Conservation (phyloP, 2,113 vertebrate genomes). For the Colossoma macropomum region DNA sequence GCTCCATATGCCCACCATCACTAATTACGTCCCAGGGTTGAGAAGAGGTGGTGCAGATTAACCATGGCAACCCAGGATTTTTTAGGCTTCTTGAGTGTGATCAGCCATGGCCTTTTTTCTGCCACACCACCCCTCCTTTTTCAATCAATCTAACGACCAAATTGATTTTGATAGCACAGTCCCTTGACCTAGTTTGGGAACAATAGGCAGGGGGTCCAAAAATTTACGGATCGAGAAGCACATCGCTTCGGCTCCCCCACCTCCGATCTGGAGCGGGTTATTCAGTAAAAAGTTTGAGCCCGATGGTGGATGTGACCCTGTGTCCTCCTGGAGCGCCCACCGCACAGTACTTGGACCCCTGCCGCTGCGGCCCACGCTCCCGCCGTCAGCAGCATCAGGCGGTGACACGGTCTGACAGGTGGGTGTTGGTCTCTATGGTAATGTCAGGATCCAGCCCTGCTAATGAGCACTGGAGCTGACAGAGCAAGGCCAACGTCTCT, state of each 20-base stretch:
- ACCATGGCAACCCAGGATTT: slow-evolving; percentile 56
- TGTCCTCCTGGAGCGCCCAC: slow-evolving; percentile 24
- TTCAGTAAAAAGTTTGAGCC: slow-evolving; percentile 67
- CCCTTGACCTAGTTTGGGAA: slow-evolving; percentile 85
- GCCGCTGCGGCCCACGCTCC: slow-evolving; percentile 26
- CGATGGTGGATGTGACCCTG: slow-evolving; percentile 54
- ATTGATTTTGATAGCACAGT: slow-evolving; percentile 74
- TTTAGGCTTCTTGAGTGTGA: slow-evolving; percentile 72
- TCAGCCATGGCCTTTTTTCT: slow-evolving; percentile 59
- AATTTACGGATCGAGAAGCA: slow-evolving; percentile 54
- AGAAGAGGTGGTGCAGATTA: slow-evolving; percentile 45
- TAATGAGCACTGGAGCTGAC: slow-evolving; percentile 44
- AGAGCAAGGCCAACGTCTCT: slow-evolving; percentile 33
- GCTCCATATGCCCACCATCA: slow-evolving; percentile 74
- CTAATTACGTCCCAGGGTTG: slow-evolving; percentile 55
- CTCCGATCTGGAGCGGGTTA: slow-evolving; percentile 77
- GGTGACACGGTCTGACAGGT: slow-evolving; percentile 46
- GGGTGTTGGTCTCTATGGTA: slow-evolving; percentile 21
- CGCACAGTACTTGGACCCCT: slow-evolving; percentile 20
- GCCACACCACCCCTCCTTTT: slow-evolving; percentile 54
- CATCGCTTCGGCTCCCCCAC: slow-evolving; percentile 33
- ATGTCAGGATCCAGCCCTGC: slow-evolving; percentile 38
- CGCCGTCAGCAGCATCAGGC: slow-evolving; percentile 25
- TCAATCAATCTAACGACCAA: slow-evolving; percentile 66
- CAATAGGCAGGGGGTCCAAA: slow-evolving; percentile 79